These are phyloP conservation scores for Myiothlypis chrysogaster DNA, from an alignment of 2,797 vertebrate genomes.

Conservation along the genomic window DNA sequence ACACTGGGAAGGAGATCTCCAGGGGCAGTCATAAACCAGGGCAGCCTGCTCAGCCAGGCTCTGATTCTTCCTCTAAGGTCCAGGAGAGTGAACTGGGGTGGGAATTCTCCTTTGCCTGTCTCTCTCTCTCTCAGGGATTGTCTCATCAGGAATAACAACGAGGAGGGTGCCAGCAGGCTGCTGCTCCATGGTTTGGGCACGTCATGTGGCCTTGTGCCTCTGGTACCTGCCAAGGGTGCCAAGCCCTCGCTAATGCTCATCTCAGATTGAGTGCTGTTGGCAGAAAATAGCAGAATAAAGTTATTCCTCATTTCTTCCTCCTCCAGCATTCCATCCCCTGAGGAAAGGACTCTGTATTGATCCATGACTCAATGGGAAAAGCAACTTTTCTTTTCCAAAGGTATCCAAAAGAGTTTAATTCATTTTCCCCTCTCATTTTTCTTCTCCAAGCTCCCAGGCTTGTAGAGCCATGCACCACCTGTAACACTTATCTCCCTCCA, in stretches of 20 bases:
- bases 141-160: background rate
- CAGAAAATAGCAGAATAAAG: background rate
- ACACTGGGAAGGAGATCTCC: accelerated
- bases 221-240: background rate
- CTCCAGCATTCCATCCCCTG: background rate
- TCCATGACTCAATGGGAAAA: background rate
- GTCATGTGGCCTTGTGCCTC: background rate
- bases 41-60: background rate
- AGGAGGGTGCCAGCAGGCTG: background rate
- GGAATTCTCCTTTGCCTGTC: background rate
- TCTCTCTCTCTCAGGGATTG: background rate
- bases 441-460: background rate
- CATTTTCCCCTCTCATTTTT: background rate
- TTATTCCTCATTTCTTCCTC: background rate
- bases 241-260: background rate
- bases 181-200: background rate
- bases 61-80: background rate
- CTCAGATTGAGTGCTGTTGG: background rate
- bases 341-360: background rate
- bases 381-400: background rate
- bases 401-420: background rate
- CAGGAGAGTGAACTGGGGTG: background rate
- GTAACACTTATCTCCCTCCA: background rate
- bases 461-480: background rate
- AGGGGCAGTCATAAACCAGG: background rate